A percentile compares a stretch with the other conserved stretches of the same genome.
Evolutionary conservation across 1,140 invertebrate species (phyloP).

Genomic region (Bombus breviceps): DNA sequence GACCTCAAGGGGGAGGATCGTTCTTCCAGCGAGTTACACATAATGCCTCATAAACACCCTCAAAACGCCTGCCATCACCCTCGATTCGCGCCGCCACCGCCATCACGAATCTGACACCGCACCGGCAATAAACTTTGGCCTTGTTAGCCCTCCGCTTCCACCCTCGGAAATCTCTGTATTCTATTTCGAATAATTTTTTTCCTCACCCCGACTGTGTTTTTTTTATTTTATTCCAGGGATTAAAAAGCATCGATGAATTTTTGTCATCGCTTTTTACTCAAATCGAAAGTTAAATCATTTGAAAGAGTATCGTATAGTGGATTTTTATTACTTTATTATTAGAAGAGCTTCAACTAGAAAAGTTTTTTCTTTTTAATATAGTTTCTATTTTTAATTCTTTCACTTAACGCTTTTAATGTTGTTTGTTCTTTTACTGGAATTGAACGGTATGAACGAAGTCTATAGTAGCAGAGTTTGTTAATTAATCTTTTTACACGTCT

Average conservation of each 20-base stretch:
- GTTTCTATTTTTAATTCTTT: too few relatives aligned
- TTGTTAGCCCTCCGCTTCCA: constrained; percentile 67
- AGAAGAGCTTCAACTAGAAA: too few relatives aligned
- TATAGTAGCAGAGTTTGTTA: too few relatives aligned
- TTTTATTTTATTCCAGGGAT: neutral
- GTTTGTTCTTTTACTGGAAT: too few relatives aligned
- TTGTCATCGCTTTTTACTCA: neutral
- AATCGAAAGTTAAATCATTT: neutral
- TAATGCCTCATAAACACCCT: constrained; percentile 83
- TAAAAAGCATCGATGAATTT: neutral
- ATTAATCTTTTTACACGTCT: too few relatives aligned
- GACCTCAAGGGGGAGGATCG: constrained; percentile 75
- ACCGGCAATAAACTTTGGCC: constrained; percentile 78
- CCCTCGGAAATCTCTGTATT: constrained; percentile 25
- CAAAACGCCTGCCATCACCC: constrained; percentile 79
- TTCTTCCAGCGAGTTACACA: constrained; percentile 82
- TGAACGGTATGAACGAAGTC: too few relatives aligned
- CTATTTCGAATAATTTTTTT: neutral
- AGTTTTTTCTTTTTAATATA: too few relatives aligned
- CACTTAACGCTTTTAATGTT: too few relatives aligned
- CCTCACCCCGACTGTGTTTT: neutral
- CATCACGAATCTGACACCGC: constrained; percentile 72
- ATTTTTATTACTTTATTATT: too few relatives aligned
- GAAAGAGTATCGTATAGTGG: too few relatives aligned
- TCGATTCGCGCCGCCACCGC: constrained; percentile 72